These are phyloP conservation scores for Apodemia hepburni DNA, from an alignment of 2,888 invertebrate genomes.

Conservation along the genomic window DNA sequence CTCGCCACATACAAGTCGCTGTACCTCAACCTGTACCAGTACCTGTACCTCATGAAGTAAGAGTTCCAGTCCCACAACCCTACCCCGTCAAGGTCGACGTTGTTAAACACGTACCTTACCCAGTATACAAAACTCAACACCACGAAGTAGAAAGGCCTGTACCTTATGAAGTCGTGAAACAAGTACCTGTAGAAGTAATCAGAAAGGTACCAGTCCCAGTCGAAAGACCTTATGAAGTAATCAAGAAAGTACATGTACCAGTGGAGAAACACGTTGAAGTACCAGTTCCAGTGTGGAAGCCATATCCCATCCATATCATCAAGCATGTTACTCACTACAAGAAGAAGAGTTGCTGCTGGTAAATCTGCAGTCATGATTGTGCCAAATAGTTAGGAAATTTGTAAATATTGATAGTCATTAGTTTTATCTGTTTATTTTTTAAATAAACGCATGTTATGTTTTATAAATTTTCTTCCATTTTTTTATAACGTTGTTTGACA, in stretches of 20 bases:
- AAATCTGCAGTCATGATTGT: slow-evolving; percentile 55
- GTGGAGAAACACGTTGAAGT: slow-evolving; percentile 68
- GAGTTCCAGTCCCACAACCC: slow-evolving; percentile 68
- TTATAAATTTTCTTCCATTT: slow-evolving; percentile 21
- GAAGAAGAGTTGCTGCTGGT: slow-evolving; percentile 72
- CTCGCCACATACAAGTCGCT: slow-evolving; percentile 57
- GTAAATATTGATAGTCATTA: slow-evolving; percentile 74
- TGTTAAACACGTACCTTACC: slow-evolving; percentile 67
- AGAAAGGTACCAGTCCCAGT: slow-evolving; percentile 63
- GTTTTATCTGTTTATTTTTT: slow-evolving; percentile 46
- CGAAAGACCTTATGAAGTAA: slow-evolving; percentile 68
- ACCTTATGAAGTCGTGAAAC: slow-evolving; percentile 60
- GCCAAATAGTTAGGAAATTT: slow-evolving; percentile 73
- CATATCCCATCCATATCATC: slow-evolving; percentile 70
- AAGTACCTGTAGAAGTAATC: slow-evolving; percentile 67
- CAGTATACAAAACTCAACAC: slow-evolving; percentile 67
- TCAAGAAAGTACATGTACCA: slow-evolving; percentile 66
- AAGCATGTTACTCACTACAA: slow-evolving; percentile 74
- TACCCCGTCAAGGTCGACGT: slow-evolving; percentile 71
- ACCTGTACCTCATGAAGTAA: slow-evolving; percentile 64
- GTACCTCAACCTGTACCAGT: slow-evolving; percentile 64
- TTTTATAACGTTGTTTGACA: neutral
- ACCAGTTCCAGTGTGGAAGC: slow-evolving; percentile 69
- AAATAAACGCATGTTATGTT: slow-evolving; percentile 42
- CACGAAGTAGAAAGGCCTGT: slow-evolving; percentile 67